phyloP scores from a whole-genome alignment of 2,888 invertebrate species.

The Stenolophus ochropezus region DNA sequence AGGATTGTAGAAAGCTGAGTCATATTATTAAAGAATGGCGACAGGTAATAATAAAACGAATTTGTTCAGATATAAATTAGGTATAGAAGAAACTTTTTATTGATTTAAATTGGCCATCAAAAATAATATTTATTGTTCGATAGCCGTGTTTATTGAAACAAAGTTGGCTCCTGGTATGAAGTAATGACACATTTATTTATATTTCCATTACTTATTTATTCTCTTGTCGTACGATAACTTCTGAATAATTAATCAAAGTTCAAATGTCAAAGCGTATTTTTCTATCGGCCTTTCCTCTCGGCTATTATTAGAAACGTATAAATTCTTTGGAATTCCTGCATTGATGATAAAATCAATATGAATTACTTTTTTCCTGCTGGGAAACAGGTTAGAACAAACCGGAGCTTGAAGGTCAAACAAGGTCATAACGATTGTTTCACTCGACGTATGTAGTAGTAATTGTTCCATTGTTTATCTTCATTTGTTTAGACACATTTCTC shows the following conservation, averaged over 20 bases:
- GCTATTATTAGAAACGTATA: slow-evolving; percentile 21
- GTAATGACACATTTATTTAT: background rate
- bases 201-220: background rate
- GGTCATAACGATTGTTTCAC: slow-evolving; percentile 29
- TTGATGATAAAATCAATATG: slow-evolving; percentile 17
- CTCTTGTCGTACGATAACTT: background rate
- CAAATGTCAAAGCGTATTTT: background rate
- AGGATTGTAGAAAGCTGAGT: too few relatives aligned
- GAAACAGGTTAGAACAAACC: background rate
- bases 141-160: background rate
- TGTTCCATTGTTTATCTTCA: background rate
- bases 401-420: slow-evolving; percentile 31
- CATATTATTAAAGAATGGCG: too few relatives aligned
- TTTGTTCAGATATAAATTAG: too few relatives aligned
- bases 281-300: background rate
- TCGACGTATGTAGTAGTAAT: slow-evolving; percentile 26
- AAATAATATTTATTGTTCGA: too few relatives aligned
- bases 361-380: slow-evolving; percentile 21
- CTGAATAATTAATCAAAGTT: slow-evolving; percentile 12
- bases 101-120: too few relatives aligned
- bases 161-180: too few relatives aligned
- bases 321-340: slow-evolving; percentile 28
- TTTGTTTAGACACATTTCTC: slow-evolving; percentile 15
- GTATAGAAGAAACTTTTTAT: too few relatives aligned
- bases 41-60: too few relatives aligned